Base-by-base conservation (phyloP, 2,797 vertebrate genomes). In the Sebastes iracundus region DNA sequence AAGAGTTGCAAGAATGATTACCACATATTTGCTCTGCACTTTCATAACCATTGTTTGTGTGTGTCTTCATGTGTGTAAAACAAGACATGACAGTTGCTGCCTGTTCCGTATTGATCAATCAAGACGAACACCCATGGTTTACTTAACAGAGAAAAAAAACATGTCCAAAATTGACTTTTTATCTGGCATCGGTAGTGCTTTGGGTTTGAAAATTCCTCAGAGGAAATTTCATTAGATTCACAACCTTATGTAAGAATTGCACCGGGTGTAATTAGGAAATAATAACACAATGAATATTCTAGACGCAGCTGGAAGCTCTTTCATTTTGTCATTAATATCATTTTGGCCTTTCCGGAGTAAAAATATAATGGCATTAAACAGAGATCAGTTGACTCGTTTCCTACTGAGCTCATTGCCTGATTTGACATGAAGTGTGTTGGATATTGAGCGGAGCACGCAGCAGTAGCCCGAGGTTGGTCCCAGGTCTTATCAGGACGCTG, bases 281-380 rank as follows among this genome's bases (percentile, higher is more conserved):
- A 87, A 88, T 83, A 90, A 82, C 59, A 62, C 73, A 71, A 84
- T 89, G 49, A 90, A 90, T 87, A 90, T 88, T 80, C 42, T 46
- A 79, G 71, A 82, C 27, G 46, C 46, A 71, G 78, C 89, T 87
- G 30, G 83, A 72, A 90, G 84, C 79, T 8, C 70, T 85, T 88
- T 75, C 8, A 68, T 62, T 60, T 64, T 46, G 23, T 67, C 80
- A 79, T 91, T 85, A 72, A 81, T 87, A 82, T 72, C 13, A 83
- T 77, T 91, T 86, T 80, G 49, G 13, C 66, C 63, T 16, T 74
- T 46, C 63, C 53, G 27, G 38, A 42, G 62, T 59, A 78, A 67
- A 42, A 72, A 70, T 71, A 20, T 80, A 85, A 88, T 72, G 58
- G 12, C 49, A 53, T 87, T 90, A 85, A 81, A 73, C 13, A 73